These are phyloP conservation scores for Amphiduros pacificus DNA, from an alignment of 2,888 invertebrate genomes.

Conservation along the genomic window DNA sequence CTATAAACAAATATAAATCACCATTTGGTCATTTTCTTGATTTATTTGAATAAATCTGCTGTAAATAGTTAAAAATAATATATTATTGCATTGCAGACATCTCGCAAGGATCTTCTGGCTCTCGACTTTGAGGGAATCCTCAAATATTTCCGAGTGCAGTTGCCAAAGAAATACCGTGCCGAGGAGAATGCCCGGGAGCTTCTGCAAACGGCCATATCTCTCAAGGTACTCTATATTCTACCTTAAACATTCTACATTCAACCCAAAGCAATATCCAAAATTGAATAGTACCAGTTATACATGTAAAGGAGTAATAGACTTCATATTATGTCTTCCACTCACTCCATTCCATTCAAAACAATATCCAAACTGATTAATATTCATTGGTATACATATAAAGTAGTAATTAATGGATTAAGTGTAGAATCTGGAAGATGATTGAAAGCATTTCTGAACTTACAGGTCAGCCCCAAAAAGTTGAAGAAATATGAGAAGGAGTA, in stretches of 20 bases:
- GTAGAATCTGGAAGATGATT: too few relatives aligned
- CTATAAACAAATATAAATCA: too few relatives aligned
- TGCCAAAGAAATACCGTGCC: conserved; percentile 94
- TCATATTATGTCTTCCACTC: too few relatives aligned
- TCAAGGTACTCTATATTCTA: conserved; percentile 69
- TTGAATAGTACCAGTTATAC: too few relatives aligned
- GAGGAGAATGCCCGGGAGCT: conserved; percentile 87
- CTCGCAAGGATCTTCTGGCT: conserved; percentile 85
- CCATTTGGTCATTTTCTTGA: neutral
- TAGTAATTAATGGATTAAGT: too few relatives aligned
- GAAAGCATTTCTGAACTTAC: conserved; percentile 18
- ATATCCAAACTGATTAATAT: too few relatives aligned
- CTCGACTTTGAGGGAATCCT: conserved; percentile 97
- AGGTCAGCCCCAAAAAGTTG: conserved; percentile 72
- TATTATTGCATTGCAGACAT: conserved; percentile 37
- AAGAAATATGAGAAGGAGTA: conserved; percentile 95
- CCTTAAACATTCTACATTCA: too few relatives aligned
- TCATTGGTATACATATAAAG: too few relatives aligned
- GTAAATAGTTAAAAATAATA: neutral
- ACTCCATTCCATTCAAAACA: too few relatives aligned
- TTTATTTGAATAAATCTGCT: neutral
- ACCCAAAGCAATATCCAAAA: too few relatives aligned
- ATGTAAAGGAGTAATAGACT: too few relatives aligned
- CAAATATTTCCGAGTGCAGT: conserved; percentile 94
- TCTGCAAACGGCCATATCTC: conserved; percentile 85